Evolutionary conservation across 2,113 vertebrate genomes (phyloP).

Genomic region (Paratilapia polleni): DNA sequence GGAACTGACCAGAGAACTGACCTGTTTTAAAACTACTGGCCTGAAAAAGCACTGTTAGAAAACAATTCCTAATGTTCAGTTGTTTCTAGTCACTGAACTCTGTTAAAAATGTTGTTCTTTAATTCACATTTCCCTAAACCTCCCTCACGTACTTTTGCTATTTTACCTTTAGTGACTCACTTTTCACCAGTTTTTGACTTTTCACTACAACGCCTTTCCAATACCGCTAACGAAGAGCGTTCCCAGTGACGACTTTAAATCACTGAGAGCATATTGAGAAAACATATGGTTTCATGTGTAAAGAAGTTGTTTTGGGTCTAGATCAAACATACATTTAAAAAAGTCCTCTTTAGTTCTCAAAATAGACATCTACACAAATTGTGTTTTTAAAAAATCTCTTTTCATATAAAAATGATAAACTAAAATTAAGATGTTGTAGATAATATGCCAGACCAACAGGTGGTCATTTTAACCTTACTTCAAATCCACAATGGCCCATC

Average conservation of each 20-base stretch:
- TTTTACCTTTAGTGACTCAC: neutral
- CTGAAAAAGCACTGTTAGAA: neutral
- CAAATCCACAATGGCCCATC: too few relatives aligned
- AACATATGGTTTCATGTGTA: neutral
- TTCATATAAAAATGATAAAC: too few relatives aligned
- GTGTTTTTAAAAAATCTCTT: too few relatives aligned
- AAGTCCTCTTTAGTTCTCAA: neutral
- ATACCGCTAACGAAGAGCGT: neutral
- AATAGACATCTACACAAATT: too few relatives aligned
- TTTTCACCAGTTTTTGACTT: neutral
- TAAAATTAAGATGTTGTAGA: too few relatives aligned
- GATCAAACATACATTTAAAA: neutral
- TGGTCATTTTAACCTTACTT: too few relatives aligned
- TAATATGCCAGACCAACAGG: too few relatives aligned
- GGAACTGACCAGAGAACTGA: neutral
- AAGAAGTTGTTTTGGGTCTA: neutral
- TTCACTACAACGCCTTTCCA: neutral
- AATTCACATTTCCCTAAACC: neutral
- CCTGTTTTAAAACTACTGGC: neutral
- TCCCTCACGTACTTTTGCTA: neutral
- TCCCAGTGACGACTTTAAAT: neutral
- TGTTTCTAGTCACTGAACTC: neutral
- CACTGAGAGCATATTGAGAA: neutral
- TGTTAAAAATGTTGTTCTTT: neutral
- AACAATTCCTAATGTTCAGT: neutral